Evolutionary conservation across 2,113 vertebrate genomes (phyloP).

Genomic region (Bambusicola thoracicus): DNA sequence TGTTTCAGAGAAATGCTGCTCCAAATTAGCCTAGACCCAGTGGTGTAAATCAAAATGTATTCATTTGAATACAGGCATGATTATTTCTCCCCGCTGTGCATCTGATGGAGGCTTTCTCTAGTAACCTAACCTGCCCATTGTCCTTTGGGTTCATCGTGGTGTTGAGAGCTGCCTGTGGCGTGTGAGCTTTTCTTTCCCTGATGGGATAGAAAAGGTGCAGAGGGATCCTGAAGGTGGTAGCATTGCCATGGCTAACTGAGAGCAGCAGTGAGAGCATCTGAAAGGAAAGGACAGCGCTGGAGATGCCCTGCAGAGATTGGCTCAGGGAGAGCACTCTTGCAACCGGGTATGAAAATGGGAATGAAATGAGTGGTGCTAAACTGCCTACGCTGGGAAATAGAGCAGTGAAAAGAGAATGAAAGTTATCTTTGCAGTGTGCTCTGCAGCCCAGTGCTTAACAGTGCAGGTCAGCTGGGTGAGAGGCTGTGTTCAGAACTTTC

Average conservation of each 20-base stretch:
- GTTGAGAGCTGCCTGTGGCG: accelerated
- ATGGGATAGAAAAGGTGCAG: not conserved
- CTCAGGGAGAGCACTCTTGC: not conserved
- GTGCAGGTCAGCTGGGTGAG: not conserved
- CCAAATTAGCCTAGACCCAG: not conserved
- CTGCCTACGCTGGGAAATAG: not conserved
- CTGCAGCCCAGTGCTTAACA: not conserved
- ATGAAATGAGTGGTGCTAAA: not conserved
- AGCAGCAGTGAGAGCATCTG: not conserved
- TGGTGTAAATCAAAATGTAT: not conserved
- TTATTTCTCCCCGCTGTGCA: not conserved
- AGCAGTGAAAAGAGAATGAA: not conserved
- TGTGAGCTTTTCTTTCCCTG: not conserved
- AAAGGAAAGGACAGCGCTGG: not conserved
- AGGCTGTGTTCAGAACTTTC: accelerated
- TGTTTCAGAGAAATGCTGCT: constrained; percentile 17
- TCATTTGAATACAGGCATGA: not conserved
- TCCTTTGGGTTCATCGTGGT: not conserved
- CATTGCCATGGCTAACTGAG: constrained; percentile 12
- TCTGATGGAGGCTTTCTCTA: not conserved
- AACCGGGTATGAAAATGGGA: not conserved
- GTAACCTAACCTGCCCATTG: not conserved
- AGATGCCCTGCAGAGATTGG: not conserved
- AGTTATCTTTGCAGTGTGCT: not conserved
- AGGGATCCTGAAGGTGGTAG: constrained; percentile 46